A percentile compares a stretch with the other conserved stretches of the same genome.
These are phyloP conservation scores for Drosophila santomea DNA, from an alignment of 1,140 invertebrate species.

Conservation along the genomic window DNA sequence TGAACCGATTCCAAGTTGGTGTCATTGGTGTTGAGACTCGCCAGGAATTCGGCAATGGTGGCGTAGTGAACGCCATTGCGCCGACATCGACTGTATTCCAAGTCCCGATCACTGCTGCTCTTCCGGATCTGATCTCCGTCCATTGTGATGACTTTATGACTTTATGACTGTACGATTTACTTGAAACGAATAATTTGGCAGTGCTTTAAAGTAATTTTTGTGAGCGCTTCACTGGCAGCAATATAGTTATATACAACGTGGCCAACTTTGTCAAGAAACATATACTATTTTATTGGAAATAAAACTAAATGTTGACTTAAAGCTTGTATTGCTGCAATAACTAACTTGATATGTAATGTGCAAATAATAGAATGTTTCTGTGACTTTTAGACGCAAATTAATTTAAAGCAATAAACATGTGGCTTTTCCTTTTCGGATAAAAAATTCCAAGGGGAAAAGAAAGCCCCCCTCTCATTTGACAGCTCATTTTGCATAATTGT, in stretches of 20 bases:
- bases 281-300: background rate
- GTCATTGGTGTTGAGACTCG: slow-evolving; percentile 1
- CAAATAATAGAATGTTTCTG: background rate
- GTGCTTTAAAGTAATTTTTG: too few relatives aligned
- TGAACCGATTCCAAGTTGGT: background rate
- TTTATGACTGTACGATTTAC: too few relatives aligned
- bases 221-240: too few relatives aligned
- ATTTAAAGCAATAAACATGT: slow-evolving; percentile 18
- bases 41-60: background rate
- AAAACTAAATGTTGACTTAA: background rate
- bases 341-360: too few relatives aligned
- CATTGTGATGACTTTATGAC: background rate
- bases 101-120: slow-evolving; percentile 1
- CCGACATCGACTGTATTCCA: background rate
- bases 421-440: slow-evolving; percentile 18
- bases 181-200: background rate
- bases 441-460: slow-evolving; percentile 44
- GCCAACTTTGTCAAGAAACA: background rate
- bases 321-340: too few relatives aligned
- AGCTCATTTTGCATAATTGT: slow-evolving; percentile 82
- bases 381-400: background rate
- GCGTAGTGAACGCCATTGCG: background rate
- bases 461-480: slow-evolving; percentile 36
- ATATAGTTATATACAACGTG: background rate
- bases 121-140: background rate